Conservation (phyloP, 2,797 vertebrate species). For the Sparidentex hasta region DNA sequence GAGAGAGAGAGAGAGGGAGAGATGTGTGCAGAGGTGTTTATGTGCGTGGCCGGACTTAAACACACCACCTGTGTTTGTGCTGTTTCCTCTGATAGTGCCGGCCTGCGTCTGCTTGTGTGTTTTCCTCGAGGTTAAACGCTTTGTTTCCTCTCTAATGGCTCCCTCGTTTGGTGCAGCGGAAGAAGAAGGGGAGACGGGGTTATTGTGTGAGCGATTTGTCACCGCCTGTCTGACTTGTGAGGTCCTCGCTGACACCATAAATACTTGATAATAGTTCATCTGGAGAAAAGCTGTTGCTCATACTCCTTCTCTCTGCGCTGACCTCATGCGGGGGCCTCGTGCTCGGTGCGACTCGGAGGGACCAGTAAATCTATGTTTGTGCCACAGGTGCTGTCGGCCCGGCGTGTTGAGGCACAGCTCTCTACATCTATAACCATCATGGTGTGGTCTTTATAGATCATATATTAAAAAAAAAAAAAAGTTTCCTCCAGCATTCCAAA, state of each 20-base stretch:
- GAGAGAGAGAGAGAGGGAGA: too few species aligned
- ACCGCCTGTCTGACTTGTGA: constrained; percentile 60
- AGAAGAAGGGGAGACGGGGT: constrained; percentile 49
- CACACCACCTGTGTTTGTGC: constrained; percentile 17
- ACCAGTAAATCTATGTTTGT: constrained; percentile 17
- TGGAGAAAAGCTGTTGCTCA: constrained; percentile 73
- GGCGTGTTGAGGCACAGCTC: constrained; percentile 7
- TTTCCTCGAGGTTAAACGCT: constrained; percentile 67
- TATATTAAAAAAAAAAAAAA: not conserved
- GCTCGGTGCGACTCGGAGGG: not conserved
- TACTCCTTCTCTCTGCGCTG: constrained; percentile 33
- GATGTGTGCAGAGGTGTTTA: not conserved
- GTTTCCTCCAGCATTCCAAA: not conserved
- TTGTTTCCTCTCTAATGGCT: constrained; percentile 69
- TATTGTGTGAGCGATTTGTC: constrained; percentile 71
- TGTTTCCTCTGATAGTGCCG: constrained; percentile 23
- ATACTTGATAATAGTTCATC: constrained; percentile 78
- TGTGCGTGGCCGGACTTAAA: not conserved
- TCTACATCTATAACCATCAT: not conserved
- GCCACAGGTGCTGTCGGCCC: constrained; percentile 12
- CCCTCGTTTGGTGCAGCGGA: constrained; percentile 49
- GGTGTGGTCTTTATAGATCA: not conserved
- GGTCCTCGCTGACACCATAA: constrained; percentile 70
- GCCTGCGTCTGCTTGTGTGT: constrained; percentile 53
- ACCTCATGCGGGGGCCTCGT: constrained; percentile 24